A percentile compares a stretch with the other conserved stretches of the same genome.
Conservation (phyloP, 92 coral and sea anemone genomes). For the Desmophyllum pertusum region DNA sequence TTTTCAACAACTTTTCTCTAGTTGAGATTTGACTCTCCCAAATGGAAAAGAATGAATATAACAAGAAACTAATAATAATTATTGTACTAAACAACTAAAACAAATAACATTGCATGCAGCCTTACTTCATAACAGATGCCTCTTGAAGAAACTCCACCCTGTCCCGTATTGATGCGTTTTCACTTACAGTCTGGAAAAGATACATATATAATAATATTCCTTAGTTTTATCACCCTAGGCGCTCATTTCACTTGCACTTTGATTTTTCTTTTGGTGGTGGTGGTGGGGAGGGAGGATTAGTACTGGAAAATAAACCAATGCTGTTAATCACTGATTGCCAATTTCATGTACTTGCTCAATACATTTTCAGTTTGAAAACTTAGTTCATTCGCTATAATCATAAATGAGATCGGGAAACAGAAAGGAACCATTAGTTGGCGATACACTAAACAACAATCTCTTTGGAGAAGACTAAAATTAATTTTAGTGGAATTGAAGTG, state of each 20-base stretch:
- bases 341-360: no score
- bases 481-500: no score
- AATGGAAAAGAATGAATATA: not conserved
- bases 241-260: not conserved
- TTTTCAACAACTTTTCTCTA: not conserved
- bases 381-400: no score
- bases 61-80: not conserved
- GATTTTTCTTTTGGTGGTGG: no score
- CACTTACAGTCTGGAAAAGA: conserved; percentile 91
- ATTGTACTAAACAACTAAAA: not conserved
- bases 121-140: conserved; percentile 99
- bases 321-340: no score
- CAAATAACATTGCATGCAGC: not conserved
- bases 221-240: not conserved
- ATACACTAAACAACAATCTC: no score
- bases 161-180: conserved; percentile 94
- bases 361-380: no score
- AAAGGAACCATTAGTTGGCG: no score
- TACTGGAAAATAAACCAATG: no score
- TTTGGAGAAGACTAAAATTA: no score
- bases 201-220: not conserved
- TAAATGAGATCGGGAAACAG: not conserved
- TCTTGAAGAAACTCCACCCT: conserved; percentile 95
- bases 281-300: no score
- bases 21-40: not conserved